Percentiles rank a stretch among this genome's conserved stretches.
Evolutionary conservation across 2,888 invertebrate genomes (phyloP).

Genomic region (Tiliacea aurago): DNA sequence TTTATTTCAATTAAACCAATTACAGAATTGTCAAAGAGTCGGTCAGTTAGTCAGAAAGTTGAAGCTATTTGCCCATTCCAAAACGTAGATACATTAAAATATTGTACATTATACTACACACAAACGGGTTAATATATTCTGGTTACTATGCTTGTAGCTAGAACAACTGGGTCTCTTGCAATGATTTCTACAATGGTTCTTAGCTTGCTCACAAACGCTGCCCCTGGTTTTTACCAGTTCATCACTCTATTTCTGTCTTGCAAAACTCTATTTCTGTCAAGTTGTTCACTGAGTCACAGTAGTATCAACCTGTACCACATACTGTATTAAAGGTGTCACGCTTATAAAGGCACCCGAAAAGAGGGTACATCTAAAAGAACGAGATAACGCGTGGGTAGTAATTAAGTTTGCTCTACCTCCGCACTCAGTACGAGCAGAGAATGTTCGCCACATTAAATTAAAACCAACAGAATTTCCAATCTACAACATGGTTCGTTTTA

Average conservation of each 20-base stretch:
- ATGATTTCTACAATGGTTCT: not conserved
- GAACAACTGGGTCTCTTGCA: not conserved
- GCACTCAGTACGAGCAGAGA: slow-evolving; percentile 10
- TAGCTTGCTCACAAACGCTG: not conserved
- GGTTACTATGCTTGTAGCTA: too few species aligned
- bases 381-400: slow-evolving; percentile 46
- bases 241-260: not conserved
- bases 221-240: not conserved
- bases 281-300: not conserved
- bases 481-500: not conserved
- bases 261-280: not conserved
- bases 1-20: too few species aligned
- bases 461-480: slow-evolving; percentile 21
- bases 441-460: slow-evolving; percentile 11
- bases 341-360: slow-evolving; percentile 19
- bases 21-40: too few species aligned
- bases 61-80: too few species aligned
- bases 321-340: not conserved
- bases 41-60: too few species aligned
- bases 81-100: too few species aligned
- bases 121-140: too few species aligned
- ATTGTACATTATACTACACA: too few species aligned
- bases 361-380: slow-evolving; percentile 9
- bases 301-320: not conserved
- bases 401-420: slow-evolving; percentile 50